Percentiles rank a stretch among this genome's conserved stretches.
Evolutionary conservation across 2,888 invertebrate species (phyloP).

Genomic region (Syritta pipiens): DNA sequence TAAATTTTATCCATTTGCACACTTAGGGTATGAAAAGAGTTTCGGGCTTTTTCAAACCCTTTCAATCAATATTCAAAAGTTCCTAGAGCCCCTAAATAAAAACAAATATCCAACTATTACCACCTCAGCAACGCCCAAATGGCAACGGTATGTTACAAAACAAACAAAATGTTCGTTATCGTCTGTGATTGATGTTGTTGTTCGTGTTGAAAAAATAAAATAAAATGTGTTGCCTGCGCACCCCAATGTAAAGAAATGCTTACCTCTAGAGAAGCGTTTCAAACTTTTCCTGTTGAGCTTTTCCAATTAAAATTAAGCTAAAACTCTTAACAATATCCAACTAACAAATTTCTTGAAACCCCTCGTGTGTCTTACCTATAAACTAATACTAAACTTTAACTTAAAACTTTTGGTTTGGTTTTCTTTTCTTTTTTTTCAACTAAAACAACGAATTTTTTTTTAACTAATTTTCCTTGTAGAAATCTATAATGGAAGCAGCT

Average conservation of each 20-base stretch:
- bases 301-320: not conserved
- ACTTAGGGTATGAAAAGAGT: slow-evolving; percentile 75
- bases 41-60: slow-evolving; percentile 76
- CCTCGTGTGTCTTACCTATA: no score
- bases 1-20: slow-evolving; percentile 38
- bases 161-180: slow-evolving; percentile 18
- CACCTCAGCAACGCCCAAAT: slow-evolving; percentile 31
- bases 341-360: no score
- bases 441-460: slow-evolving; percentile 60
- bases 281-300: not conserved
- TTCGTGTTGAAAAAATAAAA: no score
- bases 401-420: slow-evolving; percentile 36
- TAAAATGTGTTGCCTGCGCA: no score
- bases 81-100: slow-evolving; percentile 54
- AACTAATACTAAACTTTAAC: slow-evolving; percentile 10
- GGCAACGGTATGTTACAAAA: slow-evolving; percentile 56
- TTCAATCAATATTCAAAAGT: slow-evolving; percentile 75
- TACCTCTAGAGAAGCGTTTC: slow-evolving; percentile 12
- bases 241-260: slow-evolving; percentile 32
- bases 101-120: slow-evolving; percentile 26
- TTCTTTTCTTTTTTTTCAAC: slow-evolving; percentile 18
- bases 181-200: slow-evolving; percentile 47
- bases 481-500: slow-evolving; percentile 81
- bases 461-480: slow-evolving; percentile 75
- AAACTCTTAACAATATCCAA: no score